phyloP scores from a whole-genome alignment of 2,888 invertebrate species.

The Smittia aterrima region DNA sequence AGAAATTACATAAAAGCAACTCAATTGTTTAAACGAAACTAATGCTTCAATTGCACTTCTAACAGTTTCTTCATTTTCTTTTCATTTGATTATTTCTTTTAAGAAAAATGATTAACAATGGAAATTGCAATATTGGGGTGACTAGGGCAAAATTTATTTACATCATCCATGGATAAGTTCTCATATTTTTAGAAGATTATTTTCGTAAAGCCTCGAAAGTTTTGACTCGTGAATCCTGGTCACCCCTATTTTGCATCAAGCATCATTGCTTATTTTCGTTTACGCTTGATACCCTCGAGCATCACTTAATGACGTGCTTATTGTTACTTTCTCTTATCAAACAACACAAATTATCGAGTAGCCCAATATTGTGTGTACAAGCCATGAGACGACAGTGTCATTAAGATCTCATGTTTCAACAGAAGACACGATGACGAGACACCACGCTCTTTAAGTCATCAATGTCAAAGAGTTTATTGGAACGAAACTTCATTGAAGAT shows the following conservation, averaged over 20 bases:
- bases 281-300: too few relatives aligned
- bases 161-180: too few relatives aligned
- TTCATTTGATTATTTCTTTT: not conserved
- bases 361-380: not conserved
- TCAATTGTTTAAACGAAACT: constrained; percentile 1
- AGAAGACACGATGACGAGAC: constrained; percentile 5
- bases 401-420: constrained; percentile 11
- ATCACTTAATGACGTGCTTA: too few relatives aligned
- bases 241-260: not conserved
- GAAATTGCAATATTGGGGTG: too few relatives aligned
- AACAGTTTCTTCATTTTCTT: not conserved
- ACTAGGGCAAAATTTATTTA: too few relatives aligned
- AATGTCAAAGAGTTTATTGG: not conserved
- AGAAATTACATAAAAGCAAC: constrained; percentile 10
- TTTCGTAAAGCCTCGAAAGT: too few relatives aligned
- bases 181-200: too few relatives aligned
- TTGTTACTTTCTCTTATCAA: constrained; percentile 28
- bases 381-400: constrained; percentile 9
- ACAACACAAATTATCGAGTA: not conserved
- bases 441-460: too few relatives aligned
- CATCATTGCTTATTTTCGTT: not conserved
- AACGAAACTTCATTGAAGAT: not conserved
- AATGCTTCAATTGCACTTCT: constrained; percentile 22
- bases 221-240: too few relatives aligned
- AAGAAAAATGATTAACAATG: too few relatives aligned